Conservation (phyloP, 2,888 invertebrate genomes). For the Selenia dentaria region DNA sequence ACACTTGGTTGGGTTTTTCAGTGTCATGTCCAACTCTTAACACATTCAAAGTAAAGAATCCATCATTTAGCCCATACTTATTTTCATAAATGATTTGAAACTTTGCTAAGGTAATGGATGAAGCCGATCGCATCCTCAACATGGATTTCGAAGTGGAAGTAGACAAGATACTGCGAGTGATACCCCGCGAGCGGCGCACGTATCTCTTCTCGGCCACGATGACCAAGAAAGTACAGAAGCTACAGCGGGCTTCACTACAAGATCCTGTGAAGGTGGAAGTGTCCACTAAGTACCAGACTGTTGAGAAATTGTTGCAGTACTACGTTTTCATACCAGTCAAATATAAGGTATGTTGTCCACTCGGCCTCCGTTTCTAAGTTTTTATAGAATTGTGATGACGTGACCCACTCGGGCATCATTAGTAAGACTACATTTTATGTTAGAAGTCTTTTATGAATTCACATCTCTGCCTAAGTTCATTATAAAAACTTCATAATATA, state of each 20-base stretch:
- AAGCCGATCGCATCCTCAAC: constrained; percentile 99
- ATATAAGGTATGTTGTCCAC: constrained; percentile 95
- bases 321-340: constrained; percentile 98
- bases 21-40: too few relatives aligned
- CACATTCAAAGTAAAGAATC: too few relatives aligned
- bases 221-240: constrained; percentile 98
- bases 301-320: constrained; percentile 97
- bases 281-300: constrained; percentile 98
- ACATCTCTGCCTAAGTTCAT: too few relatives aligned
- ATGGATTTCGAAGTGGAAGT: constrained; percentile 99
- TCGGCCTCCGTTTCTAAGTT: too few relatives aligned
- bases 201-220: constrained; percentile 99
- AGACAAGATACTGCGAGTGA: constrained; percentile 95
- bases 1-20: too few relatives aligned
- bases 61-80: too few relatives aligned
- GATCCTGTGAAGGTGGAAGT: constrained; percentile 98
- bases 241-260: constrained; percentile 96
- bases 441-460: too few relatives aligned
- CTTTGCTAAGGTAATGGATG: constrained; percentile 94
- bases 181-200: constrained; percentile 96
- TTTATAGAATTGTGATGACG: too few relatives aligned
- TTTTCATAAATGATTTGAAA: too few relatives aligned
- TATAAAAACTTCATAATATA: too few relatives aligned
- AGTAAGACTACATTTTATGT: too few relatives aligned
- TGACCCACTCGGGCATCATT: too few relatives aligned